Conservation (phyloP, 2,888 invertebrate genomes). For the Hypolimnas misippus region DNA sequence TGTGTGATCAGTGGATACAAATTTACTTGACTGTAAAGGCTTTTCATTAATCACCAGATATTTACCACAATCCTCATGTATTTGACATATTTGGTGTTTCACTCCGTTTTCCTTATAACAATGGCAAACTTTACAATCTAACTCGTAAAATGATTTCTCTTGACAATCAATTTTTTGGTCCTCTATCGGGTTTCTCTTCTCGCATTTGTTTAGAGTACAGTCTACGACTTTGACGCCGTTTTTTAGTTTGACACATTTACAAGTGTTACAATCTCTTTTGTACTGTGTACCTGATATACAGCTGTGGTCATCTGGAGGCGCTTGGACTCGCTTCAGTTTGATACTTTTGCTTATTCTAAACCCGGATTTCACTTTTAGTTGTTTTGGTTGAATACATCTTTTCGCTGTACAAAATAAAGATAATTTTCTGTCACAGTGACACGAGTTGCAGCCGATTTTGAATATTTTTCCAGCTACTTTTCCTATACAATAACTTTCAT, state of each 20-base stretch:
- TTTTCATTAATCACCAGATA: slow-evolving; percentile 6
- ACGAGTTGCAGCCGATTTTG: slow-evolving; percentile 78
- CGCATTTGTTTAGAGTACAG: slow-evolving; percentile 68
- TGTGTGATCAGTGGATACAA: slow-evolving; percentile 43
- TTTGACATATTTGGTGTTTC: slow-evolving; percentile 55
- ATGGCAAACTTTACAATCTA: slow-evolving; percentile 60
- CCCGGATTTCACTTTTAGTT: neutral
- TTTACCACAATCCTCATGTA: slow-evolving; percentile 46
- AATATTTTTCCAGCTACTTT: slow-evolving; percentile 62
- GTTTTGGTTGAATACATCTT: slow-evolving; percentile 52
- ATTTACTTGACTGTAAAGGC: neutral
- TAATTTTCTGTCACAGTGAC: slow-evolving; percentile 73
- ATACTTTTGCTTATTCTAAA: neutral
- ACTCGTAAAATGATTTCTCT: slow-evolving; percentile 52
- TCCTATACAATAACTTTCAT: slow-evolving; percentile 50
- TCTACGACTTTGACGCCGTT: slow-evolving; percentile 59
- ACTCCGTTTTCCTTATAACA: slow-evolving; percentile 49
- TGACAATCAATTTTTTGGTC: slow-evolving; percentile 52
- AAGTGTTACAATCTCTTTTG: slow-evolving; percentile 63
- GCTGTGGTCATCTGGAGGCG: slow-evolving; percentile 49
- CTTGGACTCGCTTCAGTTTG: slow-evolving; percentile 24
- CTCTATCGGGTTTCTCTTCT: neutral
- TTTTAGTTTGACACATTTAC: slow-evolving; percentile 55
- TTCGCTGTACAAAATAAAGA: slow-evolving; percentile 71
- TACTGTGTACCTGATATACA: slow-evolving; percentile 61